A percentile compares a stretch with the other conserved stretches of the same genome.
These are phyloP conservation scores for Nephila pilipes DNA, from an alignment of 1,140 invertebrate species.

Conservation along the genomic window DNA sequence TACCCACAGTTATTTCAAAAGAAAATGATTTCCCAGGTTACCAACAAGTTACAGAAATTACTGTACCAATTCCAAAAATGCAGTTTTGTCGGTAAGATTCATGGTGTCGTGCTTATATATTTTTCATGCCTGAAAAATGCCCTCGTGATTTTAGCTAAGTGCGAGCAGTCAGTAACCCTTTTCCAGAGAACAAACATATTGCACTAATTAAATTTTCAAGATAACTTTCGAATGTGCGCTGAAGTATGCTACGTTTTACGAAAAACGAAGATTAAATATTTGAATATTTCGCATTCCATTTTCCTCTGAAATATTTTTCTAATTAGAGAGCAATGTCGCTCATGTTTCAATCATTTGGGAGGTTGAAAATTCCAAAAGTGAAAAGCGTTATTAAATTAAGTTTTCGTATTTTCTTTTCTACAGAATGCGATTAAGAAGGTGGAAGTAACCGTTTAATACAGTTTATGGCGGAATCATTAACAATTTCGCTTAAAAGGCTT, in stretches of 20 bases:
- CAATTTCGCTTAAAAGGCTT: background rate
- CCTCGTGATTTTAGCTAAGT: background rate
- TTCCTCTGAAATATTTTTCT: constrained; percentile 44
- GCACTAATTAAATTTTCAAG: constrained; percentile 54
- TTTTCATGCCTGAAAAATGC: constrained; percentile 20
- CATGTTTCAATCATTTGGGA: constrained; percentile 46
- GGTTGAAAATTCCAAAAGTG: background rate
- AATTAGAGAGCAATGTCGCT: constrained; percentile 22
- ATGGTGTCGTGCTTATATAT: background rate
- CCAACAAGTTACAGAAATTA: constrained; percentile 25
- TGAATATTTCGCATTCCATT: constrained; percentile 47
- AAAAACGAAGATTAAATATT: constrained; percentile 58
- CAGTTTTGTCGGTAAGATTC: background rate
- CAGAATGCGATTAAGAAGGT: background rate
- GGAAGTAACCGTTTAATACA: background rate
- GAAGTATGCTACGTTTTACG: background rate
- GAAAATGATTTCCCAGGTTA: constrained; percentile 25
- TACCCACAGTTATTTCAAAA: background rate
- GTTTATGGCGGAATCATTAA: constrained; percentile 18
- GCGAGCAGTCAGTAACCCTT: background rate
- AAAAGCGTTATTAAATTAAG: constrained; percentile 49
- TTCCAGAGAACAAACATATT: background rate
- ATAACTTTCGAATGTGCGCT: constrained; percentile 34
- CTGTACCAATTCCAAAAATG: background rate
- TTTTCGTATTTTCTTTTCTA: constrained; percentile 8